phyloP scores from a whole-genome alignment of 2,888 invertebrate genomes.

The Cerastoderma edule region DNA sequence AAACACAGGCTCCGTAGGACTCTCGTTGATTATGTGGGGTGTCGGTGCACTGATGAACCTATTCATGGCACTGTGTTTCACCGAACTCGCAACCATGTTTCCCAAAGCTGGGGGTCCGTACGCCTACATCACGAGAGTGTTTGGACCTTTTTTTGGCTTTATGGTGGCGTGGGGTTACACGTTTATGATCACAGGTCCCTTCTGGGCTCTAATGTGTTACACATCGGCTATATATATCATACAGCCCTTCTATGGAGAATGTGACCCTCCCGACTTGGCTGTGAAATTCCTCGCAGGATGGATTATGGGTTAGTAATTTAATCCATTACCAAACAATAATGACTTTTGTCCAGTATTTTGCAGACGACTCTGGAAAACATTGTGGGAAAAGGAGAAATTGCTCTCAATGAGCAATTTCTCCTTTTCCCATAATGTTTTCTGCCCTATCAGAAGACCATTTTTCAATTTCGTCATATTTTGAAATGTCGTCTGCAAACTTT shows the following conservation, averaged over 20 bases:
- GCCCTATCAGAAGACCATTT: too few relatives aligned
- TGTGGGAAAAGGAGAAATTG: too few relatives aligned
- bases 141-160: conserved; percentile 85
- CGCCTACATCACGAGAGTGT: conserved; percentile 86
- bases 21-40: conserved; percentile 97
- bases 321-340: too few relatives aligned
- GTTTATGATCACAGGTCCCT: conserved; percentile 81
- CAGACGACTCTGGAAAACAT: too few relatives aligned
- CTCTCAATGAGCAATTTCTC: too few relatives aligned
- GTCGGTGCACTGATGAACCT: conserved; percentile 92
- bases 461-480: too few relatives aligned
- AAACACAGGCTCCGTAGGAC: conserved; percentile 94
- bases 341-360: too few relatives aligned
- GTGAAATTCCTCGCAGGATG: conserved; percentile 74
- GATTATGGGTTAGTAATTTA: conserved; percentile 76
- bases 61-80: conserved; percentile 88
- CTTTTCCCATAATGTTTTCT: too few relatives aligned
- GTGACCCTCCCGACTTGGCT: conserved; percentile 67
- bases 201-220: conserved; percentile 85
- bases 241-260: conserved; percentile 74
- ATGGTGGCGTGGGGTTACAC: conserved; percentile 86
- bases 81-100: conserved; percentile 91
- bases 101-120: conserved; percentile 93
- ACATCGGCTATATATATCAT: conserved; percentile 79
- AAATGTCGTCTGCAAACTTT: too few relatives aligned